phyloP scores from a whole-genome alignment of 2,888 invertebrate species.

The Eutolmus rufibarbis region DNA sequence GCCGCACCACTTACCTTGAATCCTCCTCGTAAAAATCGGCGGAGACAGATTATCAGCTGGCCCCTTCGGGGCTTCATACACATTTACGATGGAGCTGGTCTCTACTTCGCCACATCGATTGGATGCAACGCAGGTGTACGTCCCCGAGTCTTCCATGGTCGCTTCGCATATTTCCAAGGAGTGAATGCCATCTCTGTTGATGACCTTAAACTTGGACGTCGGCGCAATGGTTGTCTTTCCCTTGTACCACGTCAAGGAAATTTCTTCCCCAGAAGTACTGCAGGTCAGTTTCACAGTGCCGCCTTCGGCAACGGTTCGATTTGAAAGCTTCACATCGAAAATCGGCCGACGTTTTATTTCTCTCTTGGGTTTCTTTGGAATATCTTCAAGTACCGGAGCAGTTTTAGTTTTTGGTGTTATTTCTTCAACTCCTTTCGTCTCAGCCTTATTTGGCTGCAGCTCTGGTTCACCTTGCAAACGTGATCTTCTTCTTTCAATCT shows the following conservation, averaged over 20 bases:
- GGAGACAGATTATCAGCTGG: constrained; percentile 56
- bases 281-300: constrained; percentile 81
- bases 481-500: constrained; percentile 14
- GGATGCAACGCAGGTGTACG: constrained; percentile 80
- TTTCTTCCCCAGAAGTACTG: constrained; percentile 75
- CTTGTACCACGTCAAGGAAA: constrained; percentile 76
- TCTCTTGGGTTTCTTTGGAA: neutral
- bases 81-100: constrained; percentile 60
- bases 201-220: constrained; percentile 54
- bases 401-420: constrained; percentile 34
- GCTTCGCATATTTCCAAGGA: constrained; percentile 77
- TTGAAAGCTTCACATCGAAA: constrained; percentile 71
- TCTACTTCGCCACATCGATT: constrained; percentile 66
- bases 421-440: neutral
- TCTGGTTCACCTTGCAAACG: neutral
- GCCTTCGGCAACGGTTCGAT: constrained; percentile 77
- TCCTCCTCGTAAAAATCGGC: constrained; percentile 62
- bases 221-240: constrained; percentile 68
- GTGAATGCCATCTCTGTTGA: constrained; percentile 69
- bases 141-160: constrained; percentile 74
- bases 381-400: constrained; percentile 41
- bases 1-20: constrained; percentile 58
- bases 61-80: constrained; percentile 60
- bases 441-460: neutral
- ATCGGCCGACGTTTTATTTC: constrained; percentile 56